A percentile compares a stretch with the other conserved stretches of the same genome.
phyloP scores from a whole-genome alignment of 2,888 invertebrate species.

The Polymixis flavicincta region DNA sequence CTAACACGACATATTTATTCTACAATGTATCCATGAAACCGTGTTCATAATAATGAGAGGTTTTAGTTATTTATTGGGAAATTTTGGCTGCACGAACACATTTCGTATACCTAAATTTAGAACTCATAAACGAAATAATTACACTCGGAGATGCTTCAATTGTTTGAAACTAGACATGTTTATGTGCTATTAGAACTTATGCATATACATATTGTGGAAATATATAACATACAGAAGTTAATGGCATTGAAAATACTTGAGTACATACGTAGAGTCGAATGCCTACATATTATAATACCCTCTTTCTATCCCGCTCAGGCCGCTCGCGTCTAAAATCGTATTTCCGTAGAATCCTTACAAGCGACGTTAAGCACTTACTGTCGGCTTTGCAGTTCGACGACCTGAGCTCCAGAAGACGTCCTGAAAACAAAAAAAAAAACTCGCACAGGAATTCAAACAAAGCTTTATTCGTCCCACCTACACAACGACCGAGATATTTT shows the following conservation, averaged over 20 bases:
- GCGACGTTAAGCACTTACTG: conserved; percentile 88
- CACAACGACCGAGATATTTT: conserved; percentile 57
- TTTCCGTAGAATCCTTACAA: conserved; percentile 91
- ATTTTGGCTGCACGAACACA: conserved; percentile 58
- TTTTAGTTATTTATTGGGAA: conserved; percentile 53
- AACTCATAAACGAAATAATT: conserved; percentile 78
- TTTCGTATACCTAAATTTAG: conserved; percentile 71
- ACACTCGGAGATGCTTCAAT: conserved; percentile 69
- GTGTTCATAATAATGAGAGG: conserved; percentile 66
- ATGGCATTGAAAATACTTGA: conserved; percentile 73
- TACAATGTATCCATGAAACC: conserved; percentile 82
- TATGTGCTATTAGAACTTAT: conserved; percentile 54
- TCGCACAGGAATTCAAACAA: conserved; percentile 79
- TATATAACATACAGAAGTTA: conserved; percentile 61
- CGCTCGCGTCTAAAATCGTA: conserved; percentile 88
- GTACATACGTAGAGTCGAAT: conserved; percentile 50
- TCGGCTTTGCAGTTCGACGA: conserved; percentile 89
- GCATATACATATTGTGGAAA: conserved; percentile 29
- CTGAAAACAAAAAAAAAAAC: conserved; percentile 76
- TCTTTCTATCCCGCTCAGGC: conserved; percentile 76
- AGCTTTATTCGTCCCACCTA: conserved; percentile 74
- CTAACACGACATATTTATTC: conserved; percentile 81
- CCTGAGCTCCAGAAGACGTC: conserved; percentile 82
- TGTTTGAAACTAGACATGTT: conserved; percentile 70
- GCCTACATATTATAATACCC: conserved; percentile 70